Evolutionary conservation across 2,888 invertebrate species (phyloP).

Genomic region (Caprella mutica): DNA sequence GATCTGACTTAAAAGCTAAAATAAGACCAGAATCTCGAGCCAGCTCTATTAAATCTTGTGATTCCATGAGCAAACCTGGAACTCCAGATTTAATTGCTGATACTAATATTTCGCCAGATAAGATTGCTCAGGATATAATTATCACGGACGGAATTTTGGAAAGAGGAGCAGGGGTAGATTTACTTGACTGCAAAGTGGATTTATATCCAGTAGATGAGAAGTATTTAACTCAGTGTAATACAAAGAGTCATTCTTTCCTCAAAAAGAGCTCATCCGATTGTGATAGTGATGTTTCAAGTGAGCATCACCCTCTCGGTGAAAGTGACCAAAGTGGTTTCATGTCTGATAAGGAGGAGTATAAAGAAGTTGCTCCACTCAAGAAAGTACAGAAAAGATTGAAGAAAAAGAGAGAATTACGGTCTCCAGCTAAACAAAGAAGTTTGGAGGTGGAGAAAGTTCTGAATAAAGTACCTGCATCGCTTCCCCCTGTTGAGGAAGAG

Average conservation of each 20-base stretch:
- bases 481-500: constrained; percentile 13
- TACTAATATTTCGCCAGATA: constrained; percentile 4
- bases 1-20: too few species aligned
- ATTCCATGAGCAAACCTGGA: background rate
- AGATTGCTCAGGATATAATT: constrained; percentile 6
- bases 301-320: constrained; percentile 32
- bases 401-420: constrained; percentile 37
- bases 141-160: constrained; percentile 37
- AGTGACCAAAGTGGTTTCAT: constrained; percentile 34
- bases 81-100: constrained; percentile 11
- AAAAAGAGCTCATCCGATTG: too few species aligned
- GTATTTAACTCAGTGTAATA: background rate
- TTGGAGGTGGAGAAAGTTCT: constrained; percentile 34
- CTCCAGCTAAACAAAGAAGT: constrained; percentile 38
- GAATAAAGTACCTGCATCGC: constrained; percentile 6
- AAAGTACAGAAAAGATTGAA: constrained; percentile 35
- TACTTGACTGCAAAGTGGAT: constrained; percentile 1
- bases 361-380: constrained; percentile 15
- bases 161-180: constrained; percentile 40
- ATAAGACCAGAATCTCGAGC: background rate
- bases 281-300: constrained; percentile 34
- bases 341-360: constrained; percentile 33
- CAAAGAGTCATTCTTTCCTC: constrained; percentile 28
- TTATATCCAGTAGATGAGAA: constrained; percentile 18
- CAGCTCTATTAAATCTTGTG: background rate